phyloP scores from a whole-genome alignment of 2,797 vertebrate species.

The Galaxias olidus region DNA sequence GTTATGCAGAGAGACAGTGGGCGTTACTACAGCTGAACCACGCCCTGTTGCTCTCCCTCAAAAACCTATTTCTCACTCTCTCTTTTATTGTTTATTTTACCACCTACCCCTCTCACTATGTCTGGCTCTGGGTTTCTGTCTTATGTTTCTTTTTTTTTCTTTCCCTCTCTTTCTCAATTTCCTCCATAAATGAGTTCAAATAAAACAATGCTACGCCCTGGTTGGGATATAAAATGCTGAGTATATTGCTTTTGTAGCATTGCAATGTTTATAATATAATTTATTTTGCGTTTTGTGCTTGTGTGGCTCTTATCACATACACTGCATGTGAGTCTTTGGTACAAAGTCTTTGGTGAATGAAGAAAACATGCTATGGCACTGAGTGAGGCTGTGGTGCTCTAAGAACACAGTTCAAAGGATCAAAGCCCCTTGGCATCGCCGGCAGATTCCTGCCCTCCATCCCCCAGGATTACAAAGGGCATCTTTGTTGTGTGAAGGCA shows the following conservation, averaged over 20 bases:
- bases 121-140: background rate
- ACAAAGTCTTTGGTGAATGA: background rate
- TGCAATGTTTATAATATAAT: too few species aligned
- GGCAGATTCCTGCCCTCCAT: constrained; percentile 2
- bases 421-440: background rate
- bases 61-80: background rate
- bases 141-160: background rate
- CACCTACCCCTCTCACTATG: background rate
- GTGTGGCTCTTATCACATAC: background rate
- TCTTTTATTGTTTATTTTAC: too few species aligned
- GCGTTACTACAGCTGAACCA: too few species aligned
- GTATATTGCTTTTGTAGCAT: too few species aligned
- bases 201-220: too few species aligned
- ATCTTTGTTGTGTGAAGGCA: constrained; percentile 4
- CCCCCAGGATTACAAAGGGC: background rate
- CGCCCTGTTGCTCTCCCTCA: too few species aligned
- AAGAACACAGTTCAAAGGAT: background rate
- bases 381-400: too few species aligned
- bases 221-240: too few species aligned
- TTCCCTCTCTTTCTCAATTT: too few species aligned
- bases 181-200: too few species aligned
- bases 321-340: background rate
- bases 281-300: background rate
- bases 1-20: background rate
- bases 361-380: background rate